Base-by-base conservation (phyloP, 37 sponge, comb jelly and placozoan genomes). In the Cladorhizidae sp. region DNA sequence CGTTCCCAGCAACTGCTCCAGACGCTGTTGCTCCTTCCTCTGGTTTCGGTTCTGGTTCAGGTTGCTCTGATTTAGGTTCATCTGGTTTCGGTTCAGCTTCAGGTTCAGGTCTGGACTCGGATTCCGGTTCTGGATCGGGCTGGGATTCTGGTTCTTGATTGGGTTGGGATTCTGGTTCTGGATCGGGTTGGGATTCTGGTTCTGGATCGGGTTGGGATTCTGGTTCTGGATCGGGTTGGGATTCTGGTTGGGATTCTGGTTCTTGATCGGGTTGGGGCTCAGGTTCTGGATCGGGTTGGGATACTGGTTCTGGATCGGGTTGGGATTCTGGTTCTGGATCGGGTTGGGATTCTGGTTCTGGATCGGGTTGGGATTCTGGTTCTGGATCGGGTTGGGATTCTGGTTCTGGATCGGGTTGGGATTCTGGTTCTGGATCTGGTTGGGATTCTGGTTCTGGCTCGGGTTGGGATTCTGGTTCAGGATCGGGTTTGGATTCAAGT, bases 291-390 rank as follows among this genome's bases (percentile, higher is more conserved):
- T 75, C 58, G 5, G 75, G 59, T 29, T 75, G n/a, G 29, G 17
- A 17, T 39, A 39, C 63, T n/a, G 63, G n/a, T 76, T 72, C 52
- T 22, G 52, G 17, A 61, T 75, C 59, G 12, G 62, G 76, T 42
- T 58, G 42, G 3, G 61, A 40, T 57, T 55, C 38, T 23, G 57
- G 8, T 57, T 75, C 75, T 32, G 57, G 59, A 20, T 55, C 75
- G 7, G 75, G 59, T 75, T 55, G 38, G 1, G 31, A 6, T 29
- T 75, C 59, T 57, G 75, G 39, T 7, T 26, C 38, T 35, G 35
- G 7, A 29, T 75, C 75, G 23, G 75, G 39, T 75, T 55, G 37
- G 8, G 75, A 59, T 57, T 57, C 59, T 35, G 75, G 75, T 39
- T 75, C 38, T 12, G 37, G 59, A 35, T 57, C 58, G 31, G 75